Conservation (phyloP, 2,113 vertebrate species). For the Thunnus thynnus region DNA sequence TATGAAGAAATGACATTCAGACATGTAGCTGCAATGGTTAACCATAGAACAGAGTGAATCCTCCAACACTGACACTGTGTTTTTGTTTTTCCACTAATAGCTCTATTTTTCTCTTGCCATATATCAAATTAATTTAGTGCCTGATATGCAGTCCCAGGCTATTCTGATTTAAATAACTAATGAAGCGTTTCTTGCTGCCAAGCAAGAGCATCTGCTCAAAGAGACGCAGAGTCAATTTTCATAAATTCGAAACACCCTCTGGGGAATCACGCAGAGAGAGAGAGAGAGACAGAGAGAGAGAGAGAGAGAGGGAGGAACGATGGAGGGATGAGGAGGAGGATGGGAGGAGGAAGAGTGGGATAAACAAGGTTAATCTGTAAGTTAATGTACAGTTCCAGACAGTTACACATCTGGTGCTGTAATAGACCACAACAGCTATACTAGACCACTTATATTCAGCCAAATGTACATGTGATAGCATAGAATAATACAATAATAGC, state of each 20-base stretch:
- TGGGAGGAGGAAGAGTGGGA: constrained; percentile 10
- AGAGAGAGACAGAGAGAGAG: constrained; percentile 20
- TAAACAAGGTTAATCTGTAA: constrained; percentile 57
- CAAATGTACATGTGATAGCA: background rate
- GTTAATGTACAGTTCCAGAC: constrained; percentile 36
- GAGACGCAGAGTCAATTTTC: constrained; percentile 76
- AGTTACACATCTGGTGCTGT: constrained; percentile 1
- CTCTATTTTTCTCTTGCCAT: constrained; percentile 65
- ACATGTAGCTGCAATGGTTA: constrained; percentile 24
- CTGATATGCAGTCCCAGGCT: constrained; percentile 63
- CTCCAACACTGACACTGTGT: constrained; percentile 39
- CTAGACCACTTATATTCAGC: background rate
- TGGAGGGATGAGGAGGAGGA: constrained; percentile 21
- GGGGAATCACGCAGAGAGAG: constrained; percentile 47
- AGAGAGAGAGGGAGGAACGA: constrained; percentile 29
- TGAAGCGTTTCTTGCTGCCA: constrained; percentile 74
- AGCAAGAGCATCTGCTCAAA: constrained; percentile 76
- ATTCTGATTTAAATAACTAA: constrained; percentile 81
- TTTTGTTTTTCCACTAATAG: constrained; percentile 70
- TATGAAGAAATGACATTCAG: constrained; percentile 27
- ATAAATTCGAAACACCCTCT: constrained; percentile 71
- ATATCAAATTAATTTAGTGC: constrained; percentile 74
- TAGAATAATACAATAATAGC: background rate
- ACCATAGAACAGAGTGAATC: background rate
- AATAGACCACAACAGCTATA: constrained; percentile 1